Conservation (phyloP, 1,140 invertebrate genomes). For the Sycophaga agraensis region DNA sequence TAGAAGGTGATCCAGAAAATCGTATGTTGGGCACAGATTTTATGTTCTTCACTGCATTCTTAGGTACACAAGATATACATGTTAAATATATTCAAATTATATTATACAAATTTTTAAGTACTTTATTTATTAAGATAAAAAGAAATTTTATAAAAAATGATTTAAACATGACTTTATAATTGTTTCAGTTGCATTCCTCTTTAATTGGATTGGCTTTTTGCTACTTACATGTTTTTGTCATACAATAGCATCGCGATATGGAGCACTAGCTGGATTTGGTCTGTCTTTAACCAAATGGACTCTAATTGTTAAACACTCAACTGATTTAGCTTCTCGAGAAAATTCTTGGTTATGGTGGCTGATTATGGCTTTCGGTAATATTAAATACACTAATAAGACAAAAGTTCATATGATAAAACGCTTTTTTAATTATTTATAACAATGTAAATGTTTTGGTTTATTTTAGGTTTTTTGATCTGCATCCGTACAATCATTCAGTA, state of each 20-base stretch:
- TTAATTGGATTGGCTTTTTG: conserved; percentile 94
- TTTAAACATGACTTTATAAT: background rate
- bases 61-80: conserved; percentile 61
- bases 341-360: conserved; percentile 90
- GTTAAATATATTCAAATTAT: background rate
- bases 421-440: too few relatives aligned
- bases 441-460: too few relatives aligned
- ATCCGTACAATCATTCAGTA: conserved; percentile 86
- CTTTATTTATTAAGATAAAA: background rate
- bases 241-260: conserved; percentile 89
- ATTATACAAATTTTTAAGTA: background rate
- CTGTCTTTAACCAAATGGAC: conserved; percentile 93
- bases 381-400: background rate
- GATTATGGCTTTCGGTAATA: conserved; percentile 82
- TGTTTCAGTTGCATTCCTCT: conserved; percentile 76
- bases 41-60: conserved; percentile 85
- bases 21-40: conserved; percentile 81
- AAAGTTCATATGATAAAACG: too few relatives aligned
- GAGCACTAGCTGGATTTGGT: conserved; percentile 88
- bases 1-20: conserved; percentile 73
- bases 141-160: background rate
- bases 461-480: conserved; percentile 79
- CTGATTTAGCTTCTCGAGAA: conserved; percentile 79
- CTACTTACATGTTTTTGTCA: conserved; percentile 90
- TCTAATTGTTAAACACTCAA: conserved; percentile 87